phyloP scores from a whole-genome alignment of 1,140 invertebrate genomes.

The Mya arenaria region DNA sequence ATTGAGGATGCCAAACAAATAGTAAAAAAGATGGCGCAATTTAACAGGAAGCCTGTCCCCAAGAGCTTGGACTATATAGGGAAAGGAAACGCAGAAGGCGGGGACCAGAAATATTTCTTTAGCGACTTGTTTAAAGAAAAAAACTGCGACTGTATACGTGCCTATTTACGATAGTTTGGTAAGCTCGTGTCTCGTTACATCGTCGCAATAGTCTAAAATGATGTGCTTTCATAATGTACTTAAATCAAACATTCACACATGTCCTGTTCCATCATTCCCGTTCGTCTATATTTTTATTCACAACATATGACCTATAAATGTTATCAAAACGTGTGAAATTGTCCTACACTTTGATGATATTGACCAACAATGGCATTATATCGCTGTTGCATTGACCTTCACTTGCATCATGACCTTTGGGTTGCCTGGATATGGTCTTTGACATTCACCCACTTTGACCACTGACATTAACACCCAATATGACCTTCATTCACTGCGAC shows the following conservation, averaged over 20 bases:
- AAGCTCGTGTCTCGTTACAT: background rate
- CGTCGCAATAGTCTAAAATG: background rate
- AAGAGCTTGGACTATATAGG: background rate
- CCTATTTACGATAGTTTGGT: background rate
- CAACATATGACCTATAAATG: background rate
- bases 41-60: conserved; percentile 6
- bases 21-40: conserved; percentile 1
- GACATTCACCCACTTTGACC: background rate
- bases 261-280: background rate
- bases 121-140: background rate
- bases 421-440: too few relatives aligned
- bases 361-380: too few relatives aligned
- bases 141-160: background rate
- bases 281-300: too few relatives aligned
- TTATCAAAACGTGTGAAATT: background rate
- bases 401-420: too few relatives aligned
- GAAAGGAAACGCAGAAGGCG: background rate
- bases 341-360: too few relatives aligned
- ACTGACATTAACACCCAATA: too few relatives aligned
- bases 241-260: background rate
- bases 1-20: conserved; percentile 26
- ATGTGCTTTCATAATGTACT: background rate
- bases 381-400: too few relatives aligned
- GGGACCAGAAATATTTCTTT: conserved; percentile 29
- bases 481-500: too few relatives aligned